Evolutionary conservation across 2,888 invertebrate species (phyloP).

Genomic region (Polyommatus iphigenia): DNA sequence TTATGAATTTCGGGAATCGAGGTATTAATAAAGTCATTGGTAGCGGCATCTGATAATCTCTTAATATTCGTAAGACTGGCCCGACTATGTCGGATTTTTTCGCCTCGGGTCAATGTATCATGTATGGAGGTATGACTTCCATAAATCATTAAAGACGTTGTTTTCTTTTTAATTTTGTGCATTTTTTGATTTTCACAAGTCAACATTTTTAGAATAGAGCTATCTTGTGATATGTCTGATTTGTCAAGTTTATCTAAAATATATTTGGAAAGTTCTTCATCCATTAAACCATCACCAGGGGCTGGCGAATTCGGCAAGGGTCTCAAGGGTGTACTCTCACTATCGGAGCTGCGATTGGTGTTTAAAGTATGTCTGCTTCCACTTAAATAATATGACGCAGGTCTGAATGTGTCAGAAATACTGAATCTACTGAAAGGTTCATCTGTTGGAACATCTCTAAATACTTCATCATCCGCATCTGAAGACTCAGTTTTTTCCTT

Average conservation of each 20-base stretch:
- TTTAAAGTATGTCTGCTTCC: conserved; percentile 84
- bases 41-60: conserved; percentile 51
- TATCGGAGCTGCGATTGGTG: conserved; percentile 89
- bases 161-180: conserved; percentile 70
- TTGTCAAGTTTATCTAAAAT: conserved; percentile 76
- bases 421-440: conserved; percentile 85
- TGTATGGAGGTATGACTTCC: conserved; percentile 75
- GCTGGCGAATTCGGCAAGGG: conserved; percentile 88
- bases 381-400: conserved; percentile 92
- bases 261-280: conserved; percentile 76
- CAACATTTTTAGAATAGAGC: conserved; percentile 74
- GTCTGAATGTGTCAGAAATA: conserved; percentile 92
- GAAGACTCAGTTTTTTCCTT: conserved; percentile 84
- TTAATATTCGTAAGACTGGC: conserved; percentile 67
- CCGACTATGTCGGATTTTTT: conserved; percentile 72
- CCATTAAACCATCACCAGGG: conserved; percentile 85
- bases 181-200: conserved; percentile 70
- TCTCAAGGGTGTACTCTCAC: conserved; percentile 88
- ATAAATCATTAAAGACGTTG: conserved; percentile 76
- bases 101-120: conserved; percentile 74
- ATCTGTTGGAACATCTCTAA: conserved; percentile 87
- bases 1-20: conserved; percentile 62
- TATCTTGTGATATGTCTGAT: conserved; percentile 71
- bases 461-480: conserved; percentile 91
- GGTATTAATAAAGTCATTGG: conserved; percentile 55